A percentile compares a stretch with the other conserved stretches of the same genome.
phyloP scores from a whole-genome alignment of 2,797 vertebrate genomes.

The Bufotes viridis region DNA sequence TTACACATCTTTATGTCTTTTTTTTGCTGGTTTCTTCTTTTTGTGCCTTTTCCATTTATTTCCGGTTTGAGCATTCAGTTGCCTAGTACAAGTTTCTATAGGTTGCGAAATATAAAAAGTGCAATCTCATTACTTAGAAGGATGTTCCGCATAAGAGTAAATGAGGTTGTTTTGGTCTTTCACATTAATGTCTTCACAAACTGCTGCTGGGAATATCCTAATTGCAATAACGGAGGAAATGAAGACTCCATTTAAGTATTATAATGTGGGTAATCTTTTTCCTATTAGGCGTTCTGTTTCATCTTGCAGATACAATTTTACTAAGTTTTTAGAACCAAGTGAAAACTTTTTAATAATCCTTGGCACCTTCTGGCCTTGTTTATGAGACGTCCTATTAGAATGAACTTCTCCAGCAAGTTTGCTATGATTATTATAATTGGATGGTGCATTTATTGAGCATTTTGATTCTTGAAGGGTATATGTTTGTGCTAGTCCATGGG shows the following conservation, averaged over 20 bases:
- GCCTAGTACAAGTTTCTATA: neutral
- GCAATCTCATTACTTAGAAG: slow-evolving; percentile 3
- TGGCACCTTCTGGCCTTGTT: slow-evolving; percentile 3
- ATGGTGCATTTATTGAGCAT: neutral
- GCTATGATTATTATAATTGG: neutral
- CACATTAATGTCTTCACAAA: slow-evolving; percentile 53
- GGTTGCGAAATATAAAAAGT: neutral
- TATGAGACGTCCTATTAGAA: neutral
- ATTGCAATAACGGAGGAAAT: slow-evolving; percentile 56
- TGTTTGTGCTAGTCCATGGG: neutral
- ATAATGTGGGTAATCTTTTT: slow-evolving; percentile 56
- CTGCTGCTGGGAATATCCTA: slow-evolving; percentile 56
- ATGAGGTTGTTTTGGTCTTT: slow-evolving; percentile 55
- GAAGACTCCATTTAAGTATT: slow-evolving; percentile 57
- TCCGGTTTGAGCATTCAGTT: neutral
- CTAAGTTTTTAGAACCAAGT: slow-evolving; percentile 11
- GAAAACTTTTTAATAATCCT: slow-evolving; percentile 35
- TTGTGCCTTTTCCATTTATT: neutral
- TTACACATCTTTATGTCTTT: neutral
- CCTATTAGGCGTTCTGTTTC: slow-evolving; percentile 36
- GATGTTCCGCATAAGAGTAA: slow-evolving; percentile 31
- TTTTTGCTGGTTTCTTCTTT: neutral
- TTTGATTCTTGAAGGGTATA: neutral
- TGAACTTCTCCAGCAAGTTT: neutral
- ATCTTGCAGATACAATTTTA: slow-evolving; percentile 39